phyloP scores from a whole-genome alignment of 2,888 invertebrate species.

The Zygaena filipendulae region DNA sequence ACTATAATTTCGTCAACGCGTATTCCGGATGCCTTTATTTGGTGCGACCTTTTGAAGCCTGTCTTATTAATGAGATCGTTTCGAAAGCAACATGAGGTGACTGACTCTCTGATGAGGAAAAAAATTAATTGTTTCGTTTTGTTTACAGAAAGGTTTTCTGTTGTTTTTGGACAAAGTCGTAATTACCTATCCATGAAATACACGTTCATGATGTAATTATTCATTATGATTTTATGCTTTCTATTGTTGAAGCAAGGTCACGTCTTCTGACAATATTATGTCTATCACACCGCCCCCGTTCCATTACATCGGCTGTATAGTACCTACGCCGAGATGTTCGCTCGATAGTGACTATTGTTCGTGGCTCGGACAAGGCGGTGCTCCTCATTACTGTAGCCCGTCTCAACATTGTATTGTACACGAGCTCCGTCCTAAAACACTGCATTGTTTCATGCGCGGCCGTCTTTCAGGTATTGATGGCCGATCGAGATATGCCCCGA shows the following conservation, averaged over 20 bases:
- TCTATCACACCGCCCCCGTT: slow-evolving; percentile 21
- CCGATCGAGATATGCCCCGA: slow-evolving; percentile 27
- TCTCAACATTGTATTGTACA: slow-evolving; percentile 42
- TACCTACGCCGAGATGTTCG: slow-evolving; percentile 28
- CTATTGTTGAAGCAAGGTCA: too few species aligned
- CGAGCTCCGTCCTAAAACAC: slow-evolving; percentile 34
- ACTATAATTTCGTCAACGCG: too few species aligned
- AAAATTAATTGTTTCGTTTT: too few species aligned
- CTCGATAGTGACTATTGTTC: slow-evolving; percentile 39
- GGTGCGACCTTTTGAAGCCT: slow-evolving; percentile 34
- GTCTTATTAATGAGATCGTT: slow-evolving; percentile 29
- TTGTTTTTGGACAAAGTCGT: too few species aligned
- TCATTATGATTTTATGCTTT: too few species aligned
- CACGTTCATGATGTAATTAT: too few species aligned
- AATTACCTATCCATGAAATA: too few species aligned
- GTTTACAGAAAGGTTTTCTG: too few species aligned
- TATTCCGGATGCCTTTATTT: slow-evolving; percentile 37
- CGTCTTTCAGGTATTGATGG: slow-evolving; percentile 39
- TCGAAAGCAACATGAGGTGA: too few species aligned
- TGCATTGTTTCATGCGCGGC: slow-evolving; percentile 38
- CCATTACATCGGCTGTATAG: slow-evolving; percentile 28
- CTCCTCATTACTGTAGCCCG: slow-evolving; percentile 42
- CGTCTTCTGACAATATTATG: slow-evolving; percentile 25
- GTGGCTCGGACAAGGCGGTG: slow-evolving; percentile 33
- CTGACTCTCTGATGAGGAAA: too few species aligned